Evolutionary conservation across 2,113 vertebrate genomes (phyloP), one percentile per base, ranked within the genome.

Genomic region (Sakesphorus luctuosus): DNA sequence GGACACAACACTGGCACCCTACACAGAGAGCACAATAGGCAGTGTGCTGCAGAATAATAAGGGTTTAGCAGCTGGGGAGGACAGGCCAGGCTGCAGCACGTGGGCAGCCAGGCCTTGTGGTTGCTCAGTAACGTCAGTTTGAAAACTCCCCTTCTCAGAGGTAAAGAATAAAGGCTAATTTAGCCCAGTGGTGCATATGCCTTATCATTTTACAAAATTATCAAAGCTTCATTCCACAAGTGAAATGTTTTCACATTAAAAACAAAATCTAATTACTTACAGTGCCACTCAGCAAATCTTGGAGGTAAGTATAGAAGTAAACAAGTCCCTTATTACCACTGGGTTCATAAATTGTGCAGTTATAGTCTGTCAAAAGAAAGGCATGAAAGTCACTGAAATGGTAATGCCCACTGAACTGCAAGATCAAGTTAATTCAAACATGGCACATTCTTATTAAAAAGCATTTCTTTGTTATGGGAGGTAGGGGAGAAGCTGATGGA

Each of bases 271-370:
- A 72, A 84, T 73, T 78, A 99, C 99, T 98, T 97, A 99, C 98
- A 72, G 98, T 98, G 65, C 99, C 99, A 61, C 99, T 99, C 46
- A 99, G 98, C 74, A 99, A 96, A 92, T 99, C 99, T 87, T 98
- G 97, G 83, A 99, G 94, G 90, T 99, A 98, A 93, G 97, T 97
- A 83, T 99, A 99, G 92, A 99, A 99, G 89, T 98, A 98, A 74
- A 98, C 91, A 11, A 99, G 98, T 83, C 98, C 98, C 69, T 93
- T 95, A 52, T 96, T 96, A 36, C 33, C 95, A 68, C 18, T 92
- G 92, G 96, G 92, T 72, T 97, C 79, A 93, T 99, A 99, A 43
- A 72, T 5, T 15, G 97, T 98, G 94, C 99, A 99, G 24, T 53
- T 43, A 12, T 61, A 25, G 8, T 96, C 99, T 99, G 98, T 63